phyloP scores from a whole-genome alignment of 2,888 invertebrate species.

The Perizoma affinitatum region DNA sequence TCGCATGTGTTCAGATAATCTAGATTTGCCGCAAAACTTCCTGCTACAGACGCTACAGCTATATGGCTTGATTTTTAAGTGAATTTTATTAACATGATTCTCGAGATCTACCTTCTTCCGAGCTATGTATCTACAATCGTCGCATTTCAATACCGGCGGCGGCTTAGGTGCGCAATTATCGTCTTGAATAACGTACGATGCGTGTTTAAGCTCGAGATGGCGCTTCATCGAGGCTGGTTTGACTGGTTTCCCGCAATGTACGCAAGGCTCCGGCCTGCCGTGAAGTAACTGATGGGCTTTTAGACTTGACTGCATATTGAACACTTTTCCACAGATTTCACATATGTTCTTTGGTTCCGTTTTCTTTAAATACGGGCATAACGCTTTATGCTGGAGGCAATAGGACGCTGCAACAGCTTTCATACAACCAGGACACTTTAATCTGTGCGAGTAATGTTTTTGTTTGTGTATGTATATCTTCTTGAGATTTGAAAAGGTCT shows the following conservation, averaged over 20 bases:
- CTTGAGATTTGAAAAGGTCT: conserved; percentile 48
- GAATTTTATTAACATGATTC: conserved; percentile 35
- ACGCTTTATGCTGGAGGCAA: conserved; percentile 49
- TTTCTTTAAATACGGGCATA: conserved; percentile 41
- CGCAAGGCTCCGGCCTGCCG: conserved; percentile 44
- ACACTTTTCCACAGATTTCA: conserved; percentile 52
- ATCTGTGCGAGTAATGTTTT: conserved; percentile 51
- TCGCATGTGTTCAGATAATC: conserved; percentile 48
- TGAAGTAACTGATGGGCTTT: conserved; percentile 49
- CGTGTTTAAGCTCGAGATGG: conserved; percentile 49
- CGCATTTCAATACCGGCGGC: conserved; percentile 18
- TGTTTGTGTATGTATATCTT: conserved; percentile 56
- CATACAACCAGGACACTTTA: conserved; percentile 51
- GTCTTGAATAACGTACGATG: background rate
- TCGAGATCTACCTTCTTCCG: conserved; percentile 30
- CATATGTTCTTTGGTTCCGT: conserved; percentile 38
- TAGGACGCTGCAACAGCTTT: conserved; percentile 50
- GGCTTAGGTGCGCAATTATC: background rate
- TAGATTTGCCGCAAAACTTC: conserved; percentile 45
- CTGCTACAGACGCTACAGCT: conserved; percentile 29
- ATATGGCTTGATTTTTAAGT: conserved; percentile 36
- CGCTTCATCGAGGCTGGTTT: conserved; percentile 47
- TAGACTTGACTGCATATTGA: conserved; percentile 42
- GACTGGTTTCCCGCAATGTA: conserved; percentile 42
- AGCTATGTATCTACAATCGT: conserved; percentile 23